Percentiles rank a stretch among this genome's conserved stretches.
phyloP scores from a whole-genome alignment of 2,113 vertebrate species.

The Lipophrys pholis region DNA sequence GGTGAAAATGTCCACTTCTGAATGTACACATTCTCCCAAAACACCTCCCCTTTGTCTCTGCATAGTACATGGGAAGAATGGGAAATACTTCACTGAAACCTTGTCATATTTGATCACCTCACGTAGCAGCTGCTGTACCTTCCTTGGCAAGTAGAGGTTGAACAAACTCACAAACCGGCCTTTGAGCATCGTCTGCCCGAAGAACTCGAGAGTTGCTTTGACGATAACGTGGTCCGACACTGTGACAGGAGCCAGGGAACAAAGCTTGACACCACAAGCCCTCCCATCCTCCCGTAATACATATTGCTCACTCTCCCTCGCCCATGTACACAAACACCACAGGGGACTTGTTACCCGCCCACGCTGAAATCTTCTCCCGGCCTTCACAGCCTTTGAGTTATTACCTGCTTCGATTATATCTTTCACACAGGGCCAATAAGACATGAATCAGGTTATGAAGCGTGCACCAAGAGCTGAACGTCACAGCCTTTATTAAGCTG shows the following conservation, averaged over 20 bases:
- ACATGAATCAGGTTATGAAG: slow-evolving; percentile 55
- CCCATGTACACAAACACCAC: slow-evolving; percentile 41
- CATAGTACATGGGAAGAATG: not conserved
- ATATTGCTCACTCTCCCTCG: slow-evolving; percentile 48
- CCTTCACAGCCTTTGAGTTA: slow-evolving; percentile 48
- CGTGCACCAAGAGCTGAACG: slow-evolving; percentile 30
- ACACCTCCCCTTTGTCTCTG: slow-evolving; percentile 4
- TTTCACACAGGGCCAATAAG: slow-evolving; percentile 61
- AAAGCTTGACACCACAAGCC: slow-evolving; percentile 55
- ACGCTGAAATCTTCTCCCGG: slow-evolving; percentile 37
- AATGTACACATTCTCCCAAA: not conserved
- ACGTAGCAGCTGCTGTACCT: slow-evolving; percentile 20
- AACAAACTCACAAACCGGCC: slow-evolving; percentile 57
- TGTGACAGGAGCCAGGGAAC: slow-evolving; percentile 61
- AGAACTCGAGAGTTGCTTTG: slow-evolving; percentile 46
- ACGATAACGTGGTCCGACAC: slow-evolving; percentile 61
- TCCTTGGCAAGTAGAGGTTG: slow-evolving; percentile 34
- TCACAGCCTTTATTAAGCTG: slow-evolving; percentile 54
- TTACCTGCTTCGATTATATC: slow-evolving; percentile 61
- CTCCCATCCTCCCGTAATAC: slow-evolving; percentile 39
- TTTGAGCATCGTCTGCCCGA: slow-evolving; percentile 50
- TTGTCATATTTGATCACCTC: slow-evolving; percentile 51
- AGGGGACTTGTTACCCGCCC: slow-evolving; percentile 37
- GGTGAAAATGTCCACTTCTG: too few species aligned
- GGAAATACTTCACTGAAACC: slow-evolving; percentile 18